Conservation (phyloP, 1,140 invertebrate species). For the Coenobita brevimanus region DNA sequence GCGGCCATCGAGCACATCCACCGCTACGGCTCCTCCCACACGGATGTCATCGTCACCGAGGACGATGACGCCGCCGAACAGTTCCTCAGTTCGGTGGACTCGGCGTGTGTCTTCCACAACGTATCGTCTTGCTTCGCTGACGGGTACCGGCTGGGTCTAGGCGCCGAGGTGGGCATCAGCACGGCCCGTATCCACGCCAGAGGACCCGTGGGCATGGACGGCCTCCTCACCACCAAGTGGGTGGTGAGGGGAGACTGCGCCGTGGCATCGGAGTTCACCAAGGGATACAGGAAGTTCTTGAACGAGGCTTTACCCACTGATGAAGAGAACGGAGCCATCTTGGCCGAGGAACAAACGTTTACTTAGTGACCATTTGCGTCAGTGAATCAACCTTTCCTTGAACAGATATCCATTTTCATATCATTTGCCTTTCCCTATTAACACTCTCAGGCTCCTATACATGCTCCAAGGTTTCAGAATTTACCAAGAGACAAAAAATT, state of each 20-base stretch:
- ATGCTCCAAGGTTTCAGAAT: too few species aligned
- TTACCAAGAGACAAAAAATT: too few species aligned
- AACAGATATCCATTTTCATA: too few species aligned
- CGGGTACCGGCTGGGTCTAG: slow-evolving; percentile 96
- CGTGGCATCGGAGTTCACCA: slow-evolving; percentile 84
- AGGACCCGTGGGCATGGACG: slow-evolving; percentile 98
- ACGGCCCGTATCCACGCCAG: slow-evolving; percentile 96
- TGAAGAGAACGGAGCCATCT: neutral
- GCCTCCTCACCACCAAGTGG: slow-evolving; percentile 98
- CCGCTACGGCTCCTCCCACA: slow-evolving; percentile 95
- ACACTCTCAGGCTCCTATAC: too few species aligned
- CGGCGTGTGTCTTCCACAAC: slow-evolving; percentile 99
- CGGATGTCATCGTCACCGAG: slow-evolving; percentile 97
- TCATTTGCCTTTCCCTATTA: too few species aligned
- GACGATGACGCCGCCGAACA: slow-evolving; percentile 78
- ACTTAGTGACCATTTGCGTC: neutral
- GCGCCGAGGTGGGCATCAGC: slow-evolving; percentile 93
- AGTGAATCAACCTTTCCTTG: too few species aligned
- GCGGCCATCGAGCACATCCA: slow-evolving; percentile 97
- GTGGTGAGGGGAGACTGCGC: slow-evolving; percentile 88
- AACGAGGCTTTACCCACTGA: slow-evolving; percentile 61
- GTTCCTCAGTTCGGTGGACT: slow-evolving; percentile 93
- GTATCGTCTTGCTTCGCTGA: slow-evolving; percentile 97
- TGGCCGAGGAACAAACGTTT: neutral
- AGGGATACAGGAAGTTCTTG: slow-evolving; percentile 70